phyloP scores from a whole-genome alignment of 2,113 vertebrate species.

The Alligator sinensis region DNA sequence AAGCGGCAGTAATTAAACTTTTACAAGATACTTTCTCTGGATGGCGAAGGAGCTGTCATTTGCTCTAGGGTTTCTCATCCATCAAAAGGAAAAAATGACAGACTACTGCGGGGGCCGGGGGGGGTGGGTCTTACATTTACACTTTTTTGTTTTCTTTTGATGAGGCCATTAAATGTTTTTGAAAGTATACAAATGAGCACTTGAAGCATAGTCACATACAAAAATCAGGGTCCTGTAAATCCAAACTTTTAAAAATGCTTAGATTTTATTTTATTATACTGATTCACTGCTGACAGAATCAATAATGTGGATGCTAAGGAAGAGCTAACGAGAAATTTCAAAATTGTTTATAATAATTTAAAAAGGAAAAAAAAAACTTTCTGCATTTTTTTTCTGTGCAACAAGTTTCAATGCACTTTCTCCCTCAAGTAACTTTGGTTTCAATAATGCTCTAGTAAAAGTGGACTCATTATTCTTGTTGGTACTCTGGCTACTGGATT shows the following conservation, averaged over 20 bases:
- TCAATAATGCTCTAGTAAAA: neutral
- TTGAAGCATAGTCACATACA: neutral
- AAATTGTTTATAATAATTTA: neutral
- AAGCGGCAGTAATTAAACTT: neutral
- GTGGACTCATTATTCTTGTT: neutral
- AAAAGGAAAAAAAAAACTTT: neutral
- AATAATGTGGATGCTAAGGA: neutral
- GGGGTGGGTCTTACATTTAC: too few species aligned
- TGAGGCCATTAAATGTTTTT: neutral
- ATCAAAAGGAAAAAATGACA: neutral
- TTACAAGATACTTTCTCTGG: neutral
- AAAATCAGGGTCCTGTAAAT: neutral
- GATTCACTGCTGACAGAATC: neutral
- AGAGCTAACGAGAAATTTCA: neutral
- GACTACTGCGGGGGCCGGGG: too few species aligned
- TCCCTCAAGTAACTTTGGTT: neutral
- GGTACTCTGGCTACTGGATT: neutral
- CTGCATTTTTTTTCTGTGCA: neutral
- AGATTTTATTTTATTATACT: neutral
- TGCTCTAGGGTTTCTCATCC: slow-evolving; percentile 5
- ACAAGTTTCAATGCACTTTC: neutral
- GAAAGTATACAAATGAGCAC: neutral
- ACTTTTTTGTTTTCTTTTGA: neutral
- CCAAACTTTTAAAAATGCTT: neutral
- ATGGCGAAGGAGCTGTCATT: neutral